Evolutionary conservation across 2,888 invertebrate genomes (phyloP).

Genomic region (Xestia ashworthii): DNA sequence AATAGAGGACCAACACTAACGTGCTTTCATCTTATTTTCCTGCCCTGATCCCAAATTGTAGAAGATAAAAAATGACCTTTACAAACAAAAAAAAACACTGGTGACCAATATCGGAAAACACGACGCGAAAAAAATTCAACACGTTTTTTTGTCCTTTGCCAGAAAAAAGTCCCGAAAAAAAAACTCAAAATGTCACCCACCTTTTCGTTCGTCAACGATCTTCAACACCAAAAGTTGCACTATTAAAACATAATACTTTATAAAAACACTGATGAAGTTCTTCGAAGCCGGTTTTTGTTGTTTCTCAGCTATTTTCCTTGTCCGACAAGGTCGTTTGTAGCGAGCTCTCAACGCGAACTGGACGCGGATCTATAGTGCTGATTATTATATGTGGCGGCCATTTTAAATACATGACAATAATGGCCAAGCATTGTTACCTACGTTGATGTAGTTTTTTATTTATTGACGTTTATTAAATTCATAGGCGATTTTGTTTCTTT

Average conservation of each 20-base stretch:
- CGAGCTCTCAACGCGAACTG: slow-evolving; percentile 56
- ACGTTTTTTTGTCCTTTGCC: neutral
- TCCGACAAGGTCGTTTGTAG: slow-evolving; percentile 56
- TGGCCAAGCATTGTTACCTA: slow-evolving; percentile 27
- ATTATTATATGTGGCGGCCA: slow-evolving; percentile 45
- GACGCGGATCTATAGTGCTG: slow-evolving; percentile 13
- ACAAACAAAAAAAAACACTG: neutral
- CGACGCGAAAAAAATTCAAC: neutral
- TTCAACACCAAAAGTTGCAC: slow-evolving; percentile 44
- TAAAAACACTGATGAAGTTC: slow-evolving; percentile 40
- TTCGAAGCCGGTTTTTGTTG: slow-evolving; percentile 57
- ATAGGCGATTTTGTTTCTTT: neutral
- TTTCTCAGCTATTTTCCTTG: slow-evolving; percentile 57
- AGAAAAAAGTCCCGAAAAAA: neutral
- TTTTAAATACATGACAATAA: slow-evolving; percentile 35
- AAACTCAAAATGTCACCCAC: slow-evolving; percentile 34
- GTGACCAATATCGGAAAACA: rapidly evolving
- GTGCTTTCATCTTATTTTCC: no score
- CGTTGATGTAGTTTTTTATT: neutral
- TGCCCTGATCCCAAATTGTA: no score
- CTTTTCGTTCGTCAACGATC: slow-evolving; percentile 36
- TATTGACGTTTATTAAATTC: neutral
- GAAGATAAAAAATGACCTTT: neutral
- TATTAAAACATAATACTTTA: slow-evolving; percentile 46
- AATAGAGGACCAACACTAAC: neutral